Percentiles rank a stretch among this genome's conserved stretches.
phyloP scores from a whole-genome alignment of 2,113 vertebrate genomes.

The Caracal caracal region DNA sequence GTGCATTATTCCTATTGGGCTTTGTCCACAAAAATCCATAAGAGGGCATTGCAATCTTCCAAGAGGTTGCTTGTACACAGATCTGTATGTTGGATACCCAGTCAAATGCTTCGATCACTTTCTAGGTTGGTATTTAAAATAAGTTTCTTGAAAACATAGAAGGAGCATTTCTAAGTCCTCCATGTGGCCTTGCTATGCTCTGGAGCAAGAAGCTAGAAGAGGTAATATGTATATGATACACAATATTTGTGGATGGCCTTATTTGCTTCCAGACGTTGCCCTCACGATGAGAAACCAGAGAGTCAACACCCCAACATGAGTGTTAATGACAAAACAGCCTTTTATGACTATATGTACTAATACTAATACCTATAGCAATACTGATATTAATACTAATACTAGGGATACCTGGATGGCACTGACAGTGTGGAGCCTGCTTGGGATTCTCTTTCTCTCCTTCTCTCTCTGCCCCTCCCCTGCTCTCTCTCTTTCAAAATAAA shows the following conservation, averaged over 20 bases:
- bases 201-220: background rate
- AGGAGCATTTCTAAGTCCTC: background rate
- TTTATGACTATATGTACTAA: background rate
- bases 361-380: background rate
- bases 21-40: background rate
- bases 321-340: background rate
- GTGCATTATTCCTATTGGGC: background rate
- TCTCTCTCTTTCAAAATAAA: too few relatives aligned
- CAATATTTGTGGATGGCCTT: background rate
- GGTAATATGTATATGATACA: background rate
- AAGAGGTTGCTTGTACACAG: background rate
- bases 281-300: background rate
- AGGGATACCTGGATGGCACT: background rate
- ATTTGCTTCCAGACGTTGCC: background rate
- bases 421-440: too few relatives aligned
- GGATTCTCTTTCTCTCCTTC: too few relatives aligned
- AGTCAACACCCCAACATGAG: background rate
- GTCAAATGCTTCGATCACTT: background rate
- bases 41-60: background rate
- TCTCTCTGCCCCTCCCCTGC: too few relatives aligned
- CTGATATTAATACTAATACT: background rate
- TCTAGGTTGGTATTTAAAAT: background rate
- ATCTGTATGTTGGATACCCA: background rate
- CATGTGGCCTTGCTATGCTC: background rate
- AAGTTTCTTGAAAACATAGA: background rate